A percentile compares a stretch with the other conserved stretches of the same genome.
phyloP scores from a whole-genome alignment of 2,888 invertebrate species.

The Pristionchus exspectatus region DNA sequence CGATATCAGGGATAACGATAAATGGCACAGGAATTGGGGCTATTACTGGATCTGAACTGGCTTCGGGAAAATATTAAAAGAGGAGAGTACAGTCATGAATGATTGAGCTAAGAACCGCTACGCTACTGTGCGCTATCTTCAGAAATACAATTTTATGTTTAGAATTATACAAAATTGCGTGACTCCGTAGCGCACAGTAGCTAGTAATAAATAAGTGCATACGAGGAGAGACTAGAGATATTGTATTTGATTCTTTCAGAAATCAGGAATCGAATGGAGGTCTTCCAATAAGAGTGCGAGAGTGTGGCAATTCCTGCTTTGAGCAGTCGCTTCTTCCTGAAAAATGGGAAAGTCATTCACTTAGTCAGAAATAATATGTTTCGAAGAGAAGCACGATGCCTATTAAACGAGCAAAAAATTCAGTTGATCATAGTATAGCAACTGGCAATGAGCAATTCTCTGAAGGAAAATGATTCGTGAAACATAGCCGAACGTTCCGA shows the following conservation, averaged over 20 bases:
- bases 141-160: background rate
- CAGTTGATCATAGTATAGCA: background rate
- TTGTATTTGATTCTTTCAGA: conserved; percentile 9
- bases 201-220: background rate
- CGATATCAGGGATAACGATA: background rate
- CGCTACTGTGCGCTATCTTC: background rate
- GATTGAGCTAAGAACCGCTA: background rate
- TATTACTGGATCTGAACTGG: background rate
- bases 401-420: background rate
- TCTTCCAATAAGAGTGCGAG: conserved; percentile 8
- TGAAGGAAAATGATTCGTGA: no score
- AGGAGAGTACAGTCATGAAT: no score
- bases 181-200: background rate
- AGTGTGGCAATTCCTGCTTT: background rate
- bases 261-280: conserved; percentile 16
- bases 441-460: background rate
- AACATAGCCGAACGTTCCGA: no score
- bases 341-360: background rate
- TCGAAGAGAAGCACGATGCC: background rate
- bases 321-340: background rate
- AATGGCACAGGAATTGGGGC: background rate
- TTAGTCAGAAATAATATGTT: background rate
- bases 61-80: background rate
- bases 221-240: background rate
- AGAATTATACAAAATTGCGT: background rate